phyloP scores from a whole-genome alignment of 2,888 invertebrate species.

The Drosophila fungiperda region DNA sequence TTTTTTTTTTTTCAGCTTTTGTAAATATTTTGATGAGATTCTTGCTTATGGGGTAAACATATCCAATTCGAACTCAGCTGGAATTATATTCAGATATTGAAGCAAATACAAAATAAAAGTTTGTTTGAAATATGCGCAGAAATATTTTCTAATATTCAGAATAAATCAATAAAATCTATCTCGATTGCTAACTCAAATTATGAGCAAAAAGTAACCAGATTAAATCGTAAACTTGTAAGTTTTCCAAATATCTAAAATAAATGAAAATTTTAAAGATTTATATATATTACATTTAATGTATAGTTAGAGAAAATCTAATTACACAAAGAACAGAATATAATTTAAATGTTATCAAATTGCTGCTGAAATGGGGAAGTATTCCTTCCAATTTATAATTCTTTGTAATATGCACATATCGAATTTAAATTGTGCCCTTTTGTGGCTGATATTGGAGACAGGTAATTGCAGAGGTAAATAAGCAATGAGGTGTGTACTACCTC shows the following conservation, averaged over 20 bases:
- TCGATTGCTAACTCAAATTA: too few species aligned
- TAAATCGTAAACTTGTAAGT: too few species aligned
- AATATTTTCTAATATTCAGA: too few species aligned
- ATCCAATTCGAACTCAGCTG: conserved; percentile 12
- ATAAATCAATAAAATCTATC: too few species aligned
- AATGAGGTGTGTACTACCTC: not conserved
- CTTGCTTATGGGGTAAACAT: conserved; percentile 1
- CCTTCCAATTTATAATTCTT: too few species aligned
- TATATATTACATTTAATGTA: too few species aligned
- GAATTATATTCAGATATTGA: conserved; percentile 35
- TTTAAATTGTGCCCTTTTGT: conserved; percentile 8
- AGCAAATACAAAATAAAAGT: conserved; percentile 20
- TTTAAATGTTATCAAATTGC: not conserved
- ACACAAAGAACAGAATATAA: not conserved
- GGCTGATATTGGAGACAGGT: conserved; percentile 8
- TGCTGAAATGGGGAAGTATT: not conserved
- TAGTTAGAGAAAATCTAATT: not conserved
- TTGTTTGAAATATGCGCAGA: conserved; percentile 1
- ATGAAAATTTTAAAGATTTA: too few species aligned
- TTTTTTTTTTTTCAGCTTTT: not conserved
- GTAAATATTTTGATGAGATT: conserved; percentile 6
- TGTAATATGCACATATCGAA: not conserved
- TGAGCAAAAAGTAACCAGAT: not conserved
- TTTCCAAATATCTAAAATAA: not conserved
- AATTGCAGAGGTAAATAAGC: not conserved